Percentiles rank a stretch among this genome's conserved stretches.
phyloP scores from a whole-genome alignment of 2,113 vertebrate species.

The Odocoileus virginianus region DNA sequence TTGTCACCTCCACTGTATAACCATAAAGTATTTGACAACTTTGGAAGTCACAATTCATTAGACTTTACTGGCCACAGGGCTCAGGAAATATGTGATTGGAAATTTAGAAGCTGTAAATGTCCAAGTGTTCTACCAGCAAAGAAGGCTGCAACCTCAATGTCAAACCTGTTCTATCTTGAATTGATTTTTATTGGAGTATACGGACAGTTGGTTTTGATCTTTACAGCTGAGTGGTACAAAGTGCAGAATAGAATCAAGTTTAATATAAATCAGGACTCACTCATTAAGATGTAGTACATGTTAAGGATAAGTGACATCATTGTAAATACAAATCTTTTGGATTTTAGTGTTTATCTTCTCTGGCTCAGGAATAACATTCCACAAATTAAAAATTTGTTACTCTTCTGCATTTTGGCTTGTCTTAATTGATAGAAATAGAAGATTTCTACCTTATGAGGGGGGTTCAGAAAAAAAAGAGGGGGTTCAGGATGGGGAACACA shows the following conservation, averaged over 20 bases:
- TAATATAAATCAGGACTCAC: background rate
- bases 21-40: background rate
- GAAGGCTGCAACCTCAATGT: background rate
- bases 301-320: background rate
- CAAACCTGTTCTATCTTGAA: background rate
- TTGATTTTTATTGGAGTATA: background rate
- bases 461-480: no score
- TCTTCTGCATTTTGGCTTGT: background rate
- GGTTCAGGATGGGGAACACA: no score
- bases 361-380: background rate
- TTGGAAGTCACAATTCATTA: background rate
- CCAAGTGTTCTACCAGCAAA: background rate
- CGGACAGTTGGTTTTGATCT: background rate
- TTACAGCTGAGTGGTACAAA: background rate
- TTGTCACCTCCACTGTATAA: background rate
- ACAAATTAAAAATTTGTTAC: background rate
- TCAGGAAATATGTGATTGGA: background rate
- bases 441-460: background rate
- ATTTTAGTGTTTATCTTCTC: background rate
- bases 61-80: background rate
- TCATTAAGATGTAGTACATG: constrained; percentile 9
- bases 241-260: background rate
- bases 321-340: background rate
- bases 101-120: background rate
- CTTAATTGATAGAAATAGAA: background rate